These are phyloP conservation scores for Drosophila jambulina DNA, from an alignment of 1,140 invertebrate genomes.

Conservation along the genomic window DNA sequence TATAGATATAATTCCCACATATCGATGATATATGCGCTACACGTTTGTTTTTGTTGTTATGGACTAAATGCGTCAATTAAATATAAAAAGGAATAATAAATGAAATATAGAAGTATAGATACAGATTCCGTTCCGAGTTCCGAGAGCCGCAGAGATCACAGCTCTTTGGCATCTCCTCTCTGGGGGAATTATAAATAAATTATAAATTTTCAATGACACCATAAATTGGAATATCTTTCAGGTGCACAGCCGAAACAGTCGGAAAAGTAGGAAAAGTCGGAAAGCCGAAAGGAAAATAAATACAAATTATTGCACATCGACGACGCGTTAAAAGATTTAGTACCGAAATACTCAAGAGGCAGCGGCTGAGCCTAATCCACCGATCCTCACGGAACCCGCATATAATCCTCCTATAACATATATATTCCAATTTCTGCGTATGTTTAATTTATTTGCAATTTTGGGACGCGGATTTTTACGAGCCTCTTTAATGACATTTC, in stretches of 20 bases:
- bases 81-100: slow-evolving; percentile 49
- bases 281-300: slow-evolving; percentile 31
- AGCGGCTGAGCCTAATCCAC: slow-evolving; percentile 28
- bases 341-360: slow-evolving; percentile 4
- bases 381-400: slow-evolving; percentile 28
- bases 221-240: slow-evolving; percentile 50
- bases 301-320: slow-evolving; percentile 41
- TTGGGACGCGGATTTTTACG: slow-evolving; percentile 66
- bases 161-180: slow-evolving; percentile 1
- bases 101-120: slow-evolving; percentile 35
- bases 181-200: slow-evolving; percentile 74
- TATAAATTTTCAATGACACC: slow-evolving; percentile 70
- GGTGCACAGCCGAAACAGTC: slow-evolving; percentile 9
- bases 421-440: slow-evolving; percentile 24
- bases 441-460: slow-evolving; percentile 45
- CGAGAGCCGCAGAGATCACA: slow-evolving; percentile 3
- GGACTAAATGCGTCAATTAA: slow-evolving; percentile 80
- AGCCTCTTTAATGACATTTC: slow-evolving; percentile 74
- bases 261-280: not conserved
- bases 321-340: slow-evolving; percentile 60
- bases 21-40: slow-evolving; percentile 66
- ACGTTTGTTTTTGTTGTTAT: slow-evolving; percentile 48
- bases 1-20: slow-evolving; percentile 55
- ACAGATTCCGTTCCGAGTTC: slow-evolving; percentile 6
- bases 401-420: slow-evolving; percentile 36